phyloP scores from a whole-genome alignment of 2,888 invertebrate species.

The Tridacna crocea region DNA sequence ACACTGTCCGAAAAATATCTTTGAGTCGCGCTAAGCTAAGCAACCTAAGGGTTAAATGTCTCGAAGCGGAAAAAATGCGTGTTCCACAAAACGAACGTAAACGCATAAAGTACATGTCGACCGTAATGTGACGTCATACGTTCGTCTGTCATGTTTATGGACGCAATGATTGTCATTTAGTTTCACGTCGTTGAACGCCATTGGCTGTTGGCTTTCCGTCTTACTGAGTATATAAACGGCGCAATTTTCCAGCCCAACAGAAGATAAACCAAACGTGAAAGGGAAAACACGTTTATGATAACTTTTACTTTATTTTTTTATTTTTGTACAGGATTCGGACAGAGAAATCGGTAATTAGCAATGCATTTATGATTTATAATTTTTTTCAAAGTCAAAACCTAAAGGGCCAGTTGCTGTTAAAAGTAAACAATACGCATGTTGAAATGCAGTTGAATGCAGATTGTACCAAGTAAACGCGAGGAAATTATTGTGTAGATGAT shows the following conservation, averaged over 20 bases:
- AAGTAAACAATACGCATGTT: too few relatives aligned
- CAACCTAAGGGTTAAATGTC: too few relatives aligned
- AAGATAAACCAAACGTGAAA: neutral
- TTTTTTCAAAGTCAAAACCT: too few relatives aligned
- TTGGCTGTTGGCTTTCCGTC: neutral
- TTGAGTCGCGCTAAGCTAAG: too few relatives aligned
- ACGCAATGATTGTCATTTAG: constrained; percentile 21
- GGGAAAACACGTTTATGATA: neutral
- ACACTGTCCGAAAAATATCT: too few relatives aligned
- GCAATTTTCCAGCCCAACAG: neutral
- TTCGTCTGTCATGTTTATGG: constrained; percentile 25
- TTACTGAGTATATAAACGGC: neutral
- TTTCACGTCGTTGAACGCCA: constrained; percentile 3
- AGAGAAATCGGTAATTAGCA: too few relatives aligned
- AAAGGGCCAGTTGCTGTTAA: too few relatives aligned
- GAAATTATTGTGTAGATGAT: too few relatives aligned
- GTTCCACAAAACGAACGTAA: neutral
- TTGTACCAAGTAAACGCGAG: too few relatives aligned
- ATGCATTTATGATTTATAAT: too few relatives aligned
- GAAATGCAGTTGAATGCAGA: too few relatives aligned
- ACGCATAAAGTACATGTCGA: constrained; percentile 10
- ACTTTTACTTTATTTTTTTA: neutral
- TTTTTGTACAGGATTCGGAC: neutral
- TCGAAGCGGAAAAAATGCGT: too few relatives aligned
- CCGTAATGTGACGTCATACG: constrained; percentile 9